Conservation (phyloP, 1,140 invertebrate genomes). For the Drosophila kepulauana region DNA sequence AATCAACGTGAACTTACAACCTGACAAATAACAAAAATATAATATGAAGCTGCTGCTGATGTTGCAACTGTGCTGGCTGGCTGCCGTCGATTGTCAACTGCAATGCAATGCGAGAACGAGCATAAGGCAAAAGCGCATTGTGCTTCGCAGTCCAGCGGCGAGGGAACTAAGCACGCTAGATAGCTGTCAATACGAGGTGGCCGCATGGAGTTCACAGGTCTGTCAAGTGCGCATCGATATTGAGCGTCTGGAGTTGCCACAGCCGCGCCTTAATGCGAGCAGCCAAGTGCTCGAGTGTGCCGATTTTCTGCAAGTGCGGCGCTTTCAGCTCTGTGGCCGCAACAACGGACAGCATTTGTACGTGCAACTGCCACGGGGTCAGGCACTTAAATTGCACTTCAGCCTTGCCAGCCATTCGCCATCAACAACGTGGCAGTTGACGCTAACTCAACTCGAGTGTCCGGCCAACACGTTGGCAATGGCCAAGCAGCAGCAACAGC, state of each 20-base stretch:
- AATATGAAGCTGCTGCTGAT: conserved; percentile 48
- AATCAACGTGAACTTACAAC: conserved; percentile 33
- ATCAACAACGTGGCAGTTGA: conserved; percentile 67
- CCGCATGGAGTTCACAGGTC: conserved; percentile 68
- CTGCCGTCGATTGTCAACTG: conserved; percentile 43
- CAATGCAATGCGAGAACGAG: conserved; percentile 53
- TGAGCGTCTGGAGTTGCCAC: conserved; percentile 68
- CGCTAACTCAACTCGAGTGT: conserved; percentile 70
- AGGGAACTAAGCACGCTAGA: conserved; percentile 58
- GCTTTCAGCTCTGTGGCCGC: conserved; percentile 66
- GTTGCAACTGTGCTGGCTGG: conserved; percentile 8
- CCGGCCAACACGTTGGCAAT: conserved; percentile 27
- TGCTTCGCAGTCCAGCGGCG: conserved; percentile 54
- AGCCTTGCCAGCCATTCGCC: conserved; percentile 40
- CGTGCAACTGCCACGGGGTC: conserved; percentile 55
- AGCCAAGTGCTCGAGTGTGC: conserved; percentile 53
- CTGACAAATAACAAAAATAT: conserved; percentile 4
- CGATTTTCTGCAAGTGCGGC: conserved; percentile 74
- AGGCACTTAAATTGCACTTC: conserved; percentile 60
- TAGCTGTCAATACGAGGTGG: conserved; percentile 68
- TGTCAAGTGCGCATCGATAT: conserved; percentile 77
- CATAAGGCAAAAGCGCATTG: conserved; percentile 64
- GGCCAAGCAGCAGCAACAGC: conserved; percentile 13
- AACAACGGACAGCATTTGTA: conserved; percentile 73
- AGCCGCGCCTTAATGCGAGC: conserved; percentile 66